Evolutionary conservation across 2,888 invertebrate genomes (phyloP).

Genomic region (Ophraella communa): DNA sequence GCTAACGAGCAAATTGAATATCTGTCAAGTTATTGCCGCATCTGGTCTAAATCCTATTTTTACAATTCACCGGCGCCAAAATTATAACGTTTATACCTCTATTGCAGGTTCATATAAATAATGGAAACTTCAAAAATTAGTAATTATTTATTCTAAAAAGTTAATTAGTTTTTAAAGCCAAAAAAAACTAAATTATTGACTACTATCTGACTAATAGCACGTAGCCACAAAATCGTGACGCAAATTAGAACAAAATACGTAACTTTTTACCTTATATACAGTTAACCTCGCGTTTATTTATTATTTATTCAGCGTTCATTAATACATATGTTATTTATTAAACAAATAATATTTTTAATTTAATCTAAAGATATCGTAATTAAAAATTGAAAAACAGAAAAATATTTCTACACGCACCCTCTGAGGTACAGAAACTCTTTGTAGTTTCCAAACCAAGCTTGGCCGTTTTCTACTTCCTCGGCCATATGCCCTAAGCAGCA

Average conservation of each 20-base stretch:
- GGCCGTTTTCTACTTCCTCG: too few species aligned
- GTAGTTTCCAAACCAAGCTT: too few species aligned
- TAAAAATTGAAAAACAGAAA: too few species aligned
- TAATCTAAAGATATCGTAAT: too few species aligned
- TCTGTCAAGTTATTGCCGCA: neutral
- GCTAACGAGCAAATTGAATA: neutral
- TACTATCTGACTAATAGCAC: slow-evolving; percentile 1
- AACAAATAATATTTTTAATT: neutral
- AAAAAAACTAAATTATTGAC: slow-evolving; percentile 11
- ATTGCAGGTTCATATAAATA: neutral
- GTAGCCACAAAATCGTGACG: slow-evolving; percentile 2
- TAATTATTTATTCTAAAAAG: neutral
- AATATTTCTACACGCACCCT: too few species aligned
- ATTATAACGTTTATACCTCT: neutral
- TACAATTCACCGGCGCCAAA: slow-evolving; percentile 7
- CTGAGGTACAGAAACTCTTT: too few species aligned
- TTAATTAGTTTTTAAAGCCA: slow-evolving; percentile 2
- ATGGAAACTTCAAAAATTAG: neutral
- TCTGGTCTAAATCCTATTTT: neutral
- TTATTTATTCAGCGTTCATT: neutral
- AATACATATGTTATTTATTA: neutral
- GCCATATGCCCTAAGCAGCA: too few species aligned
- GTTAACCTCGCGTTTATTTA: neutral
- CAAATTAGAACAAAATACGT: neutral
- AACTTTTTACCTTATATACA: neutral